Evolutionary conservation across 2,888 invertebrate genomes (phyloP), one percentile per base, ranked within the genome.

Genomic region (Idaea dimidiata): DNA sequence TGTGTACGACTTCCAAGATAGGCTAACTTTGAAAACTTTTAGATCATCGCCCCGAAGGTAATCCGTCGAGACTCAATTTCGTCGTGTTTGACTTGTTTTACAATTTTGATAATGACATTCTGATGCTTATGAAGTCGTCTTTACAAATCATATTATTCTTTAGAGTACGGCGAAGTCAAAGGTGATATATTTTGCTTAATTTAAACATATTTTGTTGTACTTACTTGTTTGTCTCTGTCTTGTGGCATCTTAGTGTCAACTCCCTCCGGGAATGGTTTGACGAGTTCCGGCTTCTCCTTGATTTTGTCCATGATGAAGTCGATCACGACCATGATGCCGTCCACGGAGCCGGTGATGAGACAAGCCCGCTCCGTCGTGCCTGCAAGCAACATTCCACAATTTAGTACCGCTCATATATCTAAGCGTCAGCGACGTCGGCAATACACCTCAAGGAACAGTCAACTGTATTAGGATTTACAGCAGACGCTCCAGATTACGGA

Each of bases 281-380:
- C 95, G 73, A 97, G 94, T 85, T 98, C 98, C 60, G 98, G 98
- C 84, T 98, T 98, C 87, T 98, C 98, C 78, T 96, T 95, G 74
- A 98, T 98, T 93, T 98, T 98, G 80, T 98, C 98, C 96, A 97
- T 97, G 78, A 99, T 97, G 87, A 98, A 98, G 83, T 97, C 97
- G 91, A 98, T 93, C 71, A 98, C 98, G 74, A 96, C 95, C 95
- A 98, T 95, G 81, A 98, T 97, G 77, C 97, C 97, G 62, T 97
- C 97, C 65, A 97, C 95, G 66, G 95, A 96, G 68, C 98, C 98
- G 54, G 98, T 97, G 86, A 98, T 97, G 73, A 98, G 94, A 84
- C 98, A 98, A 64, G 99, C 97, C 71, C 98, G 95, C 90, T 98
- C 98, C 70, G 97, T 96, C 75, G 98, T 99, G 80, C 97, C 97